Base-by-base conservation (phyloP, 2,797 vertebrate species). In the Cirrhinus molitorella region DNA sequence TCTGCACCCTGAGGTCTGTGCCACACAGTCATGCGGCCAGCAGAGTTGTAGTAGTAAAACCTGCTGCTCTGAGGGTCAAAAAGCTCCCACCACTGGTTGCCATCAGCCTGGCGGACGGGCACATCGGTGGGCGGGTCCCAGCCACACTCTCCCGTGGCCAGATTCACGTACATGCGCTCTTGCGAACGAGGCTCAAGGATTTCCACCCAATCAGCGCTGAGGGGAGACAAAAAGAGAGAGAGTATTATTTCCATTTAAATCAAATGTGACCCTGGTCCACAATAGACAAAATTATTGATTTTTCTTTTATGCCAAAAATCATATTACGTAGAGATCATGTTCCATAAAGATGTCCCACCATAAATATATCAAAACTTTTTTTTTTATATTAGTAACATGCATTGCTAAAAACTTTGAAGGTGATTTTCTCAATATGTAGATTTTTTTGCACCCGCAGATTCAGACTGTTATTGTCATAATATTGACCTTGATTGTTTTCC, bases 31-130 rank as follows among this genome's bases (percentile, higher is more conserved):
- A 95, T 96, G 51, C 68, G 94, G 0, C 94, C 95, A 6, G 94
- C 91, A 0, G 96, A 96, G 90, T 98, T 97, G 92, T 97, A 98
- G 93, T 98, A 98, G 92, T 98, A 98, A 92, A 97, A 98, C 74
- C 97, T 96, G 83, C 94, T 93, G 59, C 96, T 98, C 34, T 96
- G 94, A 47, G 93, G 92, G 93, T 98, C 97, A 0, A 96, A 98
- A 75, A 98, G 94, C 89, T 98, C 97, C 97, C 97, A 98, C 97
- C 97, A 98, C 89, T 98, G 97, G 93, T 96, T 96, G 75, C 96
- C 96, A 85, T 97, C 96, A 0, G 96, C 94, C 89, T 96, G 97
- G 28, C 96, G 96, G 14, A 97, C 93, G 8, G 92, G 92, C 82
- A 94, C 94, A 21, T 95, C 93, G 9, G 91, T 12, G 23, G 97